Conservation (phyloP, 2,113 vertebrate genomes). For the Upupa epops region DNA sequence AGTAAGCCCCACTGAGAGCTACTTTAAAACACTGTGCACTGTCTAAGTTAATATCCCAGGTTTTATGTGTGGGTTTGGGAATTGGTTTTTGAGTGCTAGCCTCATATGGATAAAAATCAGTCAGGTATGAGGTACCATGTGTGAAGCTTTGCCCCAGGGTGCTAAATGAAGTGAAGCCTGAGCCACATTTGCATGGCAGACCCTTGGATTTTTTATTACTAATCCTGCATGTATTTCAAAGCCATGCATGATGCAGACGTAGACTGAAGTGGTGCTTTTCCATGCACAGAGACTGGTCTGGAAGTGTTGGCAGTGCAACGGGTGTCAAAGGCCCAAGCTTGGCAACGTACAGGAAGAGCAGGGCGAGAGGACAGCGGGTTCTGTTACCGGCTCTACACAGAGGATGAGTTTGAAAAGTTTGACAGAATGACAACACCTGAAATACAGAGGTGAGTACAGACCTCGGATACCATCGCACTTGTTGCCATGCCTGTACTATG, state of each 20-base stretch:
- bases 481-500: neutral
- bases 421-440: conserved; percentile 90
- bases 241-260: accelerated
- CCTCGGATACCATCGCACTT: neutral
- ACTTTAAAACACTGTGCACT: neutral
- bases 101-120: neutral
- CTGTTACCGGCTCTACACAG: conserved; percentile 94
- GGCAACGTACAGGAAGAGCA: conserved; percentile 91
- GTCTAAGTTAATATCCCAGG: neutral
- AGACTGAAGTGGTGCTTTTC: neutral
- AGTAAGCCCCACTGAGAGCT: neutral
- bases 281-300: conserved; percentile 83
- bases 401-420: conserved; percentile 91
- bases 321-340: conserved; percentile 95
- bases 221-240: neutral
- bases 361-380: conserved; percentile 88
- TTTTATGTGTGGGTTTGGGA: neutral
- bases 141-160: neutral
- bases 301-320: conserved; percentile 93
- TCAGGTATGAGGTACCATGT: neutral
- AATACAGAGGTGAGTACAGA: conserved; percentile 88
- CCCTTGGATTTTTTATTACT: neutral
- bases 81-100: neutral
- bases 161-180: neutral
- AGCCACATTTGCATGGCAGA: neutral